A percentile compares a stretch with the other conserved stretches of the same genome.
These are phyloP conservation scores for Heliconius ismenius DNA, from an alignment of 2,888 invertebrate species.

Conservation along the genomic window DNA sequence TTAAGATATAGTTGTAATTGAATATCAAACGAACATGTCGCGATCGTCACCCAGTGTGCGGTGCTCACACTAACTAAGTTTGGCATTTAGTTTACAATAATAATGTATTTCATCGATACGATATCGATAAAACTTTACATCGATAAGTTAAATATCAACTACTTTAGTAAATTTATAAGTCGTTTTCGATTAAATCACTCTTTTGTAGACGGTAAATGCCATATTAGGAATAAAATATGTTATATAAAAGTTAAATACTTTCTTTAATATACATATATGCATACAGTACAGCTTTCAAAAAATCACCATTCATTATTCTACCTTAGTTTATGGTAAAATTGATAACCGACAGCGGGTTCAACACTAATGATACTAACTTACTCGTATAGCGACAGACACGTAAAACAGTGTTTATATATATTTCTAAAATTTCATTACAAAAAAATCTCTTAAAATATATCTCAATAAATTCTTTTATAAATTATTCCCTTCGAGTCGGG, in stretches of 20 bases:
- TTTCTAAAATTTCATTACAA: slow-evolving; percentile 74
- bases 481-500: slow-evolving; percentile 58
- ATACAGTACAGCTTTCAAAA: slow-evolving; percentile 57
- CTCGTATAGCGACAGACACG: slow-evolving; percentile 73
- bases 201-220: slow-evolving; percentile 80
- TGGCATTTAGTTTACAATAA: slow-evolving; percentile 64
- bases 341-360: slow-evolving; percentile 67
- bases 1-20: neutral
- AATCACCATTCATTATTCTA: slow-evolving; percentile 52
- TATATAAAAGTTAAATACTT: slow-evolving; percentile 64
- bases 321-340: slow-evolving; percentile 65
- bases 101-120: slow-evolving; percentile 41
- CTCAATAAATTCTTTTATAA: slow-evolving; percentile 68
- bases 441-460: slow-evolving; percentile 81
- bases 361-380: slow-evolving; percentile 58
- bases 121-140: slow-evolving; percentile 33
- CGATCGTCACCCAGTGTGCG: slow-evolving; percentile 62
- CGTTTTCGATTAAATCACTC: slow-evolving; percentile 75
- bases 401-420: slow-evolving; percentile 70
- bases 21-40: slow-evolving; percentile 56
- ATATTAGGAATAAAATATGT: slow-evolving; percentile 78
- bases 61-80: slow-evolving; percentile 64
- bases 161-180: slow-evolving; percentile 70
- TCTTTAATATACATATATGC: slow-evolving; percentile 48
- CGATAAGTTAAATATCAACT: slow-evolving; percentile 59